Evolutionary conservation across 1,140 invertebrate species (phyloP).

Genomic region (Drosophila paulistorum): DNA sequence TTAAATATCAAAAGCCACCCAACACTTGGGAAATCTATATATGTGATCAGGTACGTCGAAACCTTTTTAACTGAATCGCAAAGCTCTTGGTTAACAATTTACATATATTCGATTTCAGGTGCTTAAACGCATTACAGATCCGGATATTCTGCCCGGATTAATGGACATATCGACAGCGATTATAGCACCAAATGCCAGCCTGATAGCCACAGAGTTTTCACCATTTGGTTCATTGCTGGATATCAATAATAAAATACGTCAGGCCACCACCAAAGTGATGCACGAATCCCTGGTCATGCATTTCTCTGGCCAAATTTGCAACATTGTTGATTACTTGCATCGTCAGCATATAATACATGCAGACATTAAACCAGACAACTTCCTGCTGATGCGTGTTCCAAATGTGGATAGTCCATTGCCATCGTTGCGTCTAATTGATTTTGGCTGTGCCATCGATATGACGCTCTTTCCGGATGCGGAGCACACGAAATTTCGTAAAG

Average conservation of each 20-base stretch:
- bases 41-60: constrained; percentile 88
- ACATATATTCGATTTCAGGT: constrained; percentile 42
- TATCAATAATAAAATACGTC: constrained; percentile 89
- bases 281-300: constrained; percentile 90
- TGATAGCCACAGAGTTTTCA: constrained; percentile 91
- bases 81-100: no score
- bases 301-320: constrained; percentile 94
- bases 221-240: constrained; percentile 91
- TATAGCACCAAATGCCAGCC: constrained; percentile 89
- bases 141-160: constrained; percentile 85
- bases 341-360: constrained; percentile 96
- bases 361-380: constrained; percentile 99
- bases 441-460: constrained; percentile 96
- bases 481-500: constrained; percentile 90
- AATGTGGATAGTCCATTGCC: constrained; percentile 81
- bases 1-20: constrained; percentile 91
- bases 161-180: constrained; percentile 88
- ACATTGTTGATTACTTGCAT: constrained; percentile 94
- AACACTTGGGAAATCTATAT: constrained; percentile 93
- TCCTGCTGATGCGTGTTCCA: constrained; percentile 88
- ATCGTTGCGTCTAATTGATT: constrained; percentile 92
- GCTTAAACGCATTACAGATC: constrained; percentile 61
- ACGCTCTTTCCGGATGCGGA: constrained; percentile 90
- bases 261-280: constrained; percentile 87
- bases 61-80: neutral